Conservation (phyloP, 2,797 vertebrate genomes). For the Eulemur mongoz region DNA sequence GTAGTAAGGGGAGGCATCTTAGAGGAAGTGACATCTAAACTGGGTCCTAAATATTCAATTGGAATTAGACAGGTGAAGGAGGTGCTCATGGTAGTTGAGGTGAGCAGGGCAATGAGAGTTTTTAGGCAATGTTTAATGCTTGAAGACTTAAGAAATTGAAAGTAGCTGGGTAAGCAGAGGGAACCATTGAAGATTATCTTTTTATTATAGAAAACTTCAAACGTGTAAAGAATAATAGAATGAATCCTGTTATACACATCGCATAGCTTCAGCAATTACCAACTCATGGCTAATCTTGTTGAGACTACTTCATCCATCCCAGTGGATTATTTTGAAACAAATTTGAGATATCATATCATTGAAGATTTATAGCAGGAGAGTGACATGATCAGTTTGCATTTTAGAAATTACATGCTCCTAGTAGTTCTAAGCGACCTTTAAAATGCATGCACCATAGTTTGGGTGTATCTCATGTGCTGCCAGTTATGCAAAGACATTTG, state of each 20-base stretch:
- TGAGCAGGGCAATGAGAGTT: not conserved
- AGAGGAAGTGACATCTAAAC: slow-evolving; percentile 19
- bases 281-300: not conserved
- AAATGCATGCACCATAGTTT: not conserved
- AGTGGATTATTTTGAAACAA: slow-evolving; percentile 7
- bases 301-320: not conserved
- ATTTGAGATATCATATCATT: not conserved
- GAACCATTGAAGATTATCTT: not conserved
- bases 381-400: slow-evolving; percentile 6
- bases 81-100: not conserved
- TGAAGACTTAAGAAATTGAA: slow-evolving; percentile 1
- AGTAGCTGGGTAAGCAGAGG: not conserved
- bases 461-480: not conserved
- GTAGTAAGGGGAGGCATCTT: not conserved
- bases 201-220: slow-evolving; percentile 15
- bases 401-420: slow-evolving; percentile 6
- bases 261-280: not conserved
- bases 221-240: not conserved
- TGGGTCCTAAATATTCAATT: not conserved
- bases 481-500: not conserved
- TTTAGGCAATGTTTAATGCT: slow-evolving; percentile 12
- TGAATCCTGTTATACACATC: not conserved
- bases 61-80: not conserved
- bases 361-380: slow-evolving; percentile 23
- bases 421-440: slow-evolving; percentile 41